Evolutionary conservation across 2,888 invertebrate species (phyloP).

Genomic region (Hermaeophaga mercurialis): DNA sequence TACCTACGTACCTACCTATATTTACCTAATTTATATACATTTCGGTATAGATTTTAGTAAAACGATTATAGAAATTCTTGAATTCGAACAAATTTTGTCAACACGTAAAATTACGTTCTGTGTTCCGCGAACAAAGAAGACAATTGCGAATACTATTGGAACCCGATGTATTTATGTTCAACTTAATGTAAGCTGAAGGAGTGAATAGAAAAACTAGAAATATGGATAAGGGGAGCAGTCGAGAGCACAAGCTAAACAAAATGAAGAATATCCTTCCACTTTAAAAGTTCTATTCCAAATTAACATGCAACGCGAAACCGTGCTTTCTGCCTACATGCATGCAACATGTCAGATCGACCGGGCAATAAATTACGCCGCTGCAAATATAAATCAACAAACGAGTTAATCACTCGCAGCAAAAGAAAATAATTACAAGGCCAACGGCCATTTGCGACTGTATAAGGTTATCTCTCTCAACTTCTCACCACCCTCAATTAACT

Average conservation of each 20-base stretch:
- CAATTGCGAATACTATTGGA: no score
- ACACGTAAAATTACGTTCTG: no score
- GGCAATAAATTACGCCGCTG: slow-evolving; percentile 55
- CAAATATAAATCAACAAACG: slow-evolving; percentile 59
- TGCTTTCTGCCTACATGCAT: slow-evolving; percentile 58
- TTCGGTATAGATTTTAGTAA: no score
- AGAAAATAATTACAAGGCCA: slow-evolving; percentile 60
- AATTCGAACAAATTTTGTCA: no score
- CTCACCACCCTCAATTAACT: slow-evolving; percentile 38
- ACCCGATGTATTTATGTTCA: not conserved
- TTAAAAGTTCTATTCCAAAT: slow-evolving; percentile 52
- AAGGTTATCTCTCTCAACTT: slow-evolving; percentile 35
- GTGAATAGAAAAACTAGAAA: slow-evolving; percentile 8
- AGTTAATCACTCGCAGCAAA: slow-evolving; percentile 59
- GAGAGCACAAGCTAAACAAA: slow-evolving; percentile 23
- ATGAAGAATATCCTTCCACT: slow-evolving; percentile 40
- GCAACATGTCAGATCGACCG: slow-evolving; percentile 56
- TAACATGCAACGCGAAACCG: slow-evolving; percentile 57
- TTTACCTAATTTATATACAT: no score
- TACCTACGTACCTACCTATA: no score
- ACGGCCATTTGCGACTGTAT: slow-evolving; percentile 48
- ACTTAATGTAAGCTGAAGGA: not conserved
- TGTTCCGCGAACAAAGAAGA: no score
- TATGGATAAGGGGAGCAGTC: slow-evolving; percentile 19
- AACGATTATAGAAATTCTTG: no score